A percentile compares a stretch with the other conserved stretches of the same genome.
These are phyloP conservation scores for Scaptodrosophila latifasciaeformis DNA, from an alignment of 2,888 invertebrate genomes.

Conservation along the genomic window DNA sequence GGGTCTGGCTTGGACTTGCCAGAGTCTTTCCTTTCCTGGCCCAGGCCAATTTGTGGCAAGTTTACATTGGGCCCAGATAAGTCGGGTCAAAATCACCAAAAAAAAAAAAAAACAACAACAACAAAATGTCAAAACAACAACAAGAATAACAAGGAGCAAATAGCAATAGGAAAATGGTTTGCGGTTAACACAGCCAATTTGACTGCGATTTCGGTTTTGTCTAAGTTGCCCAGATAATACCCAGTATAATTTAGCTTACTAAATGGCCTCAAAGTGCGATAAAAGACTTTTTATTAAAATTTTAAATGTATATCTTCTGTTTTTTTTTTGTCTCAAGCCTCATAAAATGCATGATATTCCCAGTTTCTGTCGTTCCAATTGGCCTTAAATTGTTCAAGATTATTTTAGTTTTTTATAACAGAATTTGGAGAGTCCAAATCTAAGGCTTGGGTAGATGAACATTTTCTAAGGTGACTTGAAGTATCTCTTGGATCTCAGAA, in stretches of 20 bases:
- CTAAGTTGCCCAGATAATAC: slow-evolving; percentile 37
- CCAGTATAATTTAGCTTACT: slow-evolving; percentile 56
- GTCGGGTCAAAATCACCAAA: slow-evolving; percentile 59
- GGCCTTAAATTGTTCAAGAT: no score
- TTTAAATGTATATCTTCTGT: no score
- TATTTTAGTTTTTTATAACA: no score
- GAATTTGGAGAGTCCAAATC: no score
- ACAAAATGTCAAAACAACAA: slow-evolving; percentile 27
- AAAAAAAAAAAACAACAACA: slow-evolving; percentile 32
- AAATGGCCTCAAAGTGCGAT: slow-evolving; percentile 63
- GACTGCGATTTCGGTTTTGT: slow-evolving; percentile 52
- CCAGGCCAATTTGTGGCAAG: slow-evolving; percentile 61
- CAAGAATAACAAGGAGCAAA: slow-evolving; percentile 16
- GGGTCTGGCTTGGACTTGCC: no score
- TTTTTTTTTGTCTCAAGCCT: no score
- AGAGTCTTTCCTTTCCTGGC: no score
- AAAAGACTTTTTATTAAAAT: slow-evolving; percentile 63
- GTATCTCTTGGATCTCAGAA: no score
- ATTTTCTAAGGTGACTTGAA: no score
- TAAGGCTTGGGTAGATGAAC: no score
- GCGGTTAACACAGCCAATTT: slow-evolving; percentile 63
- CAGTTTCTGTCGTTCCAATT: no score
- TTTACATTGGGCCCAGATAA: slow-evolving; percentile 57
- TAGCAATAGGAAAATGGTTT: slow-evolving; percentile 43
- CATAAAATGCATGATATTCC: no score